Evolutionary conservation across 2,113 vertebrate species (phyloP).

Genomic region (Oryzias woworae): DNA sequence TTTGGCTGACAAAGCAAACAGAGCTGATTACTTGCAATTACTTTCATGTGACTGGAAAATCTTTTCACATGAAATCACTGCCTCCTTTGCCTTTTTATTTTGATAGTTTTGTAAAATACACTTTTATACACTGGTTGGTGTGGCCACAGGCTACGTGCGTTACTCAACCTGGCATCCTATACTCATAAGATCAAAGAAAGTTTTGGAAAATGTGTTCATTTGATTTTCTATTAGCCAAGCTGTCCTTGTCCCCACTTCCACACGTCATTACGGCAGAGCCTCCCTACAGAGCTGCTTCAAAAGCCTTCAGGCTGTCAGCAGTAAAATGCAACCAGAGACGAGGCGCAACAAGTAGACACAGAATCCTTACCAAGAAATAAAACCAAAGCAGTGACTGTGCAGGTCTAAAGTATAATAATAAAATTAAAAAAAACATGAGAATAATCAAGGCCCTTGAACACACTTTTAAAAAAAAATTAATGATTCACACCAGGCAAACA

Average conservation of each 20-base stretch:
- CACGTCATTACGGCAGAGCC: slow-evolving; percentile 1
- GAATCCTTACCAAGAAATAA: neutral
- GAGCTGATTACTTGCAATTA: no score
- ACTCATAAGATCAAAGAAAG: neutral
- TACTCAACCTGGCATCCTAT: neutral
- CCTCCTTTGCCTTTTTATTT: neutral
- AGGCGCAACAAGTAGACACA: slow-evolving; percentile 19
- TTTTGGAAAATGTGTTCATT: neutral
- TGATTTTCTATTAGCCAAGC: neutral
- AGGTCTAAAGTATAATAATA: no score
- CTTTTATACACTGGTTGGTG: neutral
- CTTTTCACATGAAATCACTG: no score
- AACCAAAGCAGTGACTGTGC: neutral
- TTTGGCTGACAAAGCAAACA: no score
- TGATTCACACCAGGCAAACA: no score
- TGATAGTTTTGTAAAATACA: neutral
- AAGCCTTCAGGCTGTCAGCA: slow-evolving; percentile 1
- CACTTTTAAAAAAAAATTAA: no score
- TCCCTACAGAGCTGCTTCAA: slow-evolving; percentile 16
- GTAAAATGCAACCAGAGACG: slow-evolving; percentile 18
- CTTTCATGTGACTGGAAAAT: no score
- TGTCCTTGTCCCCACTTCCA: neutral
- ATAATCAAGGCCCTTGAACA: no score
- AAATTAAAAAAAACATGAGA: no score
- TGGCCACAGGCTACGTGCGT: fast-evolving